These are phyloP conservation scores for Aleiodes testaceus DNA, from an alignment of 2,888 invertebrate genomes.

Conservation along the genomic window DNA sequence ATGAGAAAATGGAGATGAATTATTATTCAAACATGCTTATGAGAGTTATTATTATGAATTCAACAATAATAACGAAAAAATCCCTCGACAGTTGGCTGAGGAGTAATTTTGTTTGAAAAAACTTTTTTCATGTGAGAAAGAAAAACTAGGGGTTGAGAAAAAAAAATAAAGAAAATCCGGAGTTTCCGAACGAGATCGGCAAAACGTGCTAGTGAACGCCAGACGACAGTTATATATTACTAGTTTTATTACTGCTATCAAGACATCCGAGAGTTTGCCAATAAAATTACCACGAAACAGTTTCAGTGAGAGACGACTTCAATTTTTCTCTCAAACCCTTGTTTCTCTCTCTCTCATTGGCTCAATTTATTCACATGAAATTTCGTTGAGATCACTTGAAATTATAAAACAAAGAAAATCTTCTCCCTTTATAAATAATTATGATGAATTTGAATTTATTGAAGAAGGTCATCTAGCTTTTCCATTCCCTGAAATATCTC, in stretches of 20 bases:
- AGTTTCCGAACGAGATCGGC: constrained; percentile 20
- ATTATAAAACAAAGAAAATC: too few relatives aligned
- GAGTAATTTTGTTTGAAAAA: not conserved
- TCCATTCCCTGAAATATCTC: too few relatives aligned
- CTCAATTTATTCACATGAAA: not conserved
- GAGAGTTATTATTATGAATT: too few relatives aligned
- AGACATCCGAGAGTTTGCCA: constrained; percentile 26
- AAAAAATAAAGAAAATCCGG: not conserved
- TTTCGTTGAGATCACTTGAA: too few relatives aligned
- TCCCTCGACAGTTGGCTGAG: too few relatives aligned
- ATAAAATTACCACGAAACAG: constrained; percentile 21
- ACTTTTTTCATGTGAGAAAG: not conserved
- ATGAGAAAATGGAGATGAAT: too few relatives aligned
- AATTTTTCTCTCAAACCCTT: constrained; percentile 5
- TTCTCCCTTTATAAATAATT: too few relatives aligned
- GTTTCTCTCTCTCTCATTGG: not conserved
- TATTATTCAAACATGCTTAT: too few relatives aligned
- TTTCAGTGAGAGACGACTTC: constrained; percentile 13
- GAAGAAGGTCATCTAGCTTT: too few relatives aligned
- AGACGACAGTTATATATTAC: constrained; percentile 28
- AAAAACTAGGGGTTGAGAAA: not conserved
- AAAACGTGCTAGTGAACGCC: constrained; percentile 20
- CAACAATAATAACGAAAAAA: too few relatives aligned
- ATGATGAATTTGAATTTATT: too few relatives aligned
- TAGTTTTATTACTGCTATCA: constrained; percentile 23